A percentile compares a stretch with the other conserved stretches of the same genome.
Evolutionary conservation across 1,140 invertebrate genomes (phyloP).

Genomic region (Drosophila erecta): DNA sequence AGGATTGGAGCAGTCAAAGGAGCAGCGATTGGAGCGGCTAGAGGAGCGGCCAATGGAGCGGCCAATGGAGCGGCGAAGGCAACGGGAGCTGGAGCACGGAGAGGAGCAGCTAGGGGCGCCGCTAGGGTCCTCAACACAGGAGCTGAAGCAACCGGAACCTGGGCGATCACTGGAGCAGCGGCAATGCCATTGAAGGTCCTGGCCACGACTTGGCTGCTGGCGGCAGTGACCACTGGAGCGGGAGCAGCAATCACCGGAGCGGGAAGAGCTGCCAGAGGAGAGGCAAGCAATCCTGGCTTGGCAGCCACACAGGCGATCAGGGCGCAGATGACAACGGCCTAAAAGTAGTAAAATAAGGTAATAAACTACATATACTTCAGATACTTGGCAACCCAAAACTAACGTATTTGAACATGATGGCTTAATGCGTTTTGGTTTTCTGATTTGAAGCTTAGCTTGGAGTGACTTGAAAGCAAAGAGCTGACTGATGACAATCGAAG

Average conservation of each 20-base stretch:
- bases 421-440: conserved; percentile 13
- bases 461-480: conserved; percentile 43
- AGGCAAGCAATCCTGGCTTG: conserved; percentile 75
- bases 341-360: not conserved
- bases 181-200: conserved; percentile 85
- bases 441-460: conserved; percentile 27
- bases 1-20: conserved; percentile 27
- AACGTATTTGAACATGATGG: conserved; percentile 81
- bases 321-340: conserved; percentile 72
- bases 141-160: conserved; percentile 51
- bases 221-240: conserved; percentile 84
- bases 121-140: conserved; percentile 51
- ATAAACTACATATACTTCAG: not conserved
- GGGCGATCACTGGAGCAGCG: conserved; percentile 66
- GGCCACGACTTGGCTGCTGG: conserved; percentile 85
- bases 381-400: conserved; percentile 30
- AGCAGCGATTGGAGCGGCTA: conserved; percentile 30
- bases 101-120: conserved; percentile 46
- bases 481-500: conserved; percentile 60
- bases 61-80: conserved; percentile 24
- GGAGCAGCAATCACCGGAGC: conserved; percentile 64
- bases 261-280: conserved; percentile 64
- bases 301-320: conserved; percentile 81
- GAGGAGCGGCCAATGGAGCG: conserved; percentile 48
- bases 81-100: conserved; percentile 31